phyloP scores from a whole-genome alignment of 2,113 vertebrate species.

The Paracanthobrama guichenoti region DNA sequence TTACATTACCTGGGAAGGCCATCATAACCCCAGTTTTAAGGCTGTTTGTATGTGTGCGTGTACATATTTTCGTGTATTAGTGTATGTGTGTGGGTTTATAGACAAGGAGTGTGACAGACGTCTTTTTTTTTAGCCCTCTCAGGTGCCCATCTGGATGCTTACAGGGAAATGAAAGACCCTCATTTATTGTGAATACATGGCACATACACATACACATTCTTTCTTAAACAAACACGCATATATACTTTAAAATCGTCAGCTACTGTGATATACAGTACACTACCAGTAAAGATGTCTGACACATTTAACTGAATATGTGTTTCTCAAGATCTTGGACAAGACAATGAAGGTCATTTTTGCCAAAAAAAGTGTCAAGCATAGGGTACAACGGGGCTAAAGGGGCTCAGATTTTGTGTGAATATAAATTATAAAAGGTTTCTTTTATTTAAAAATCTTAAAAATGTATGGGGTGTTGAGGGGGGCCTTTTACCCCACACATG shows the following conservation, averaged over 20 bases:
- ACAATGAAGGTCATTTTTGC: neutral
- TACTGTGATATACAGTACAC: neutral
- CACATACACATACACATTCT: neutral
- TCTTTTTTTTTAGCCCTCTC: constrained; percentile 43
- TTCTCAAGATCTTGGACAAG: neutral
- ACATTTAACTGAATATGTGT: constrained; percentile 2
- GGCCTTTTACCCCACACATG: too few species aligned
- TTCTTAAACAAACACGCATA: neutral
- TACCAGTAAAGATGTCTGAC: neutral
- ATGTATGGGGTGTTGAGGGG: too few species aligned
- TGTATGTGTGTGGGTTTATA: constrained; percentile 38
- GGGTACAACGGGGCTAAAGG: too few species aligned
- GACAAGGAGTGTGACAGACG: constrained; percentile 15
- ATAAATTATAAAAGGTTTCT: too few species aligned
- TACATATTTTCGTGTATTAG: constrained; percentile 23
- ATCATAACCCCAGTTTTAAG: constrained; percentile 6
- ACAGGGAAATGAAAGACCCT: constrained; percentile 35
- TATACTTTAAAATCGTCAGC: neutral
- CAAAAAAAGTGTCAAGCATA: neutral
- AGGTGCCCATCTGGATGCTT: constrained; percentile 26
- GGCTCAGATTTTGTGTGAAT: too few species aligned
- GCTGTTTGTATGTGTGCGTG: constrained; percentile 4
- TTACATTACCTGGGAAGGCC: constrained; percentile 11
- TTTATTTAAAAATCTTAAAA: too few species aligned
- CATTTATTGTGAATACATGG: constrained; percentile 36